Percentiles rank a stretch among this genome's conserved stretches.
Evolutionary conservation across 1,140 invertebrate species (phyloP).

Genomic region (Drosophila tristis): DNA sequence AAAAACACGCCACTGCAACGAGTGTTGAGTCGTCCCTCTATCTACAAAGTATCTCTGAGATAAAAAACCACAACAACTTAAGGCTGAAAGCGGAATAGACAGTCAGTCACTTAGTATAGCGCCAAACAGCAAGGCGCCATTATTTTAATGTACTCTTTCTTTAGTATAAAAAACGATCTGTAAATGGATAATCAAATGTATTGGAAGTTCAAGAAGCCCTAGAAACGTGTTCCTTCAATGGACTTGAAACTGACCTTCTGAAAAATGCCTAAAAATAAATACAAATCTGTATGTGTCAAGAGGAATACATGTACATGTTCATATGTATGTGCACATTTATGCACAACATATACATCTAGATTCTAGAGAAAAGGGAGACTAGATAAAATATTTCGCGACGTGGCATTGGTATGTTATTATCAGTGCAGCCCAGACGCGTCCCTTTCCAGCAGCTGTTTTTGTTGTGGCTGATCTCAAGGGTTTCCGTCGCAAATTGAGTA

Average conservation of each 20-base stretch:
- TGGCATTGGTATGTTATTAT: conserved; percentile 43
- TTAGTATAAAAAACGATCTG: conserved; percentile 19
- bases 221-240: conserved; percentile 24
- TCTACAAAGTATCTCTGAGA: conserved; percentile 46
- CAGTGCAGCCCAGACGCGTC: conserved; percentile 67
- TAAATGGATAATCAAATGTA: conserved; percentile 6
- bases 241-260: conserved; percentile 71
- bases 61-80: conserved; percentile 54
- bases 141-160: conserved; percentile 52
- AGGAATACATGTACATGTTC: conserved; percentile 17
- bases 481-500: conserved; percentile 52
- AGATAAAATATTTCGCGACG: conserved; percentile 41
- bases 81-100: conserved; percentile 41
- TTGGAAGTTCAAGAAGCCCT: neutral
- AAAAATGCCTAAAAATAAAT: conserved; percentile 59
- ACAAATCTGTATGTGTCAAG: conserved; percentile 5
- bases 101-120: conserved; percentile 32
- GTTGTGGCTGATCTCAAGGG: conserved; percentile 19
- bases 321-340: neutral
- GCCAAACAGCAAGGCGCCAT: conserved; percentile 46
- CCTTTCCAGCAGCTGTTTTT: conserved; percentile 1
- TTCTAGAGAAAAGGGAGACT: conserved; percentile 26
- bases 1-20: conserved; percentile 59
- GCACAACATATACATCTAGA: neutral
- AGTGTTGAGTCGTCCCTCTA: conserved; percentile 4